Base-by-base conservation (phyloP, 2,113 vertebrate species). In the Polyodon spathula region DNA sequence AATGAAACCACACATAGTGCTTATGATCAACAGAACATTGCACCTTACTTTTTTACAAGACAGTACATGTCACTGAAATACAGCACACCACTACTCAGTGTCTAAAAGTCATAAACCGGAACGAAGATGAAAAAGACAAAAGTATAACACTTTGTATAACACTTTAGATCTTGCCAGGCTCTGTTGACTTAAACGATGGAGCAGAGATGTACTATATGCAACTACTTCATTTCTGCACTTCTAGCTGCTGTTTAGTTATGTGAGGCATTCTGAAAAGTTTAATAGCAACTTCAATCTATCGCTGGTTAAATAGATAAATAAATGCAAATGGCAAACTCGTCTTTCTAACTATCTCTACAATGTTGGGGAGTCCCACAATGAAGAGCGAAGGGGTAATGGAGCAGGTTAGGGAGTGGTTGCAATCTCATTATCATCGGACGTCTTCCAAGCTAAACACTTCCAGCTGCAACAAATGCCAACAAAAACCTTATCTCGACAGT, bases 401-500 rank as follows among this genome's bases (percentile, higher is more conserved):
- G 38, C 54, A 63, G 44, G 27, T 51, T 63, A 40, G 15, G 37
- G 11, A 42, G 56, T 53, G 37, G 55, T 44, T 50, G 62, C 44
- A 37, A 50, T 38, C 37, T 38, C 51, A 16, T 58, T 38, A 9
- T 57, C 52, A 58, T 58, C 54, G 48, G 54, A 43, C 48, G 46
- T 10, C 53, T 55, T 55, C 17, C 37, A 52, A 55, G 64, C 75
- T 83, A 82, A 85, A 74, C 76, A 75, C 69, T 68, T 83, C 81
- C 85, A 85, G 83, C 83, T 83, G 85, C 76, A 70, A 73, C 78
- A 82, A 73, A 81, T 81, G 82, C 71, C 76, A 70, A 83, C 83
- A 78, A 27, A 27, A 80, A 82, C 66, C 51, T 50, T 50, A 72
- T 73, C 70, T 73, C 73, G 67, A 74, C 66, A 54, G 62, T 12